Conservation (phyloP, 2,113 vertebrate species). For the Caranx ignobilis region DNA sequence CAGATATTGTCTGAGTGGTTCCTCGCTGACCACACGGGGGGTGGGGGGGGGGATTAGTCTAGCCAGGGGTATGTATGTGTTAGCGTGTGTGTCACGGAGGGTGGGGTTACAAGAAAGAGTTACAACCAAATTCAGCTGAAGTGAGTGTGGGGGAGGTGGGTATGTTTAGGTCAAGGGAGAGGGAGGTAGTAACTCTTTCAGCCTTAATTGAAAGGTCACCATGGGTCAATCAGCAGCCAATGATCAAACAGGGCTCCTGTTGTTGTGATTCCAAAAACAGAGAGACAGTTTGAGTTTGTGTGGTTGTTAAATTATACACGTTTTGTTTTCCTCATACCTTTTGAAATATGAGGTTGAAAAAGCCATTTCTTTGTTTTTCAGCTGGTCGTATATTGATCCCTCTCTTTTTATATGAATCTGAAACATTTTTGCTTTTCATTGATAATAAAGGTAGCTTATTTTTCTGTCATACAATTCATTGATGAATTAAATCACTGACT, state of each 20-base stretch:
- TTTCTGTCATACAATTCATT: too few species aligned
- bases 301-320: slow-evolving; percentile 39
- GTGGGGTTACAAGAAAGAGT: slow-evolving; percentile 63
- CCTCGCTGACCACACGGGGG: slow-evolving; percentile 50
- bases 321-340: slow-evolving; percentile 34
- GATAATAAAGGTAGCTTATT: too few species aligned
- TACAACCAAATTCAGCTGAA: slow-evolving; percentile 49
- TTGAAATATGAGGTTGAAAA: slow-evolving; percentile 27
- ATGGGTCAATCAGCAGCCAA: slow-evolving; percentile 50
- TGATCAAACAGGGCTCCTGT: slow-evolving; percentile 45
- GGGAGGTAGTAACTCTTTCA: slow-evolving; percentile 51
- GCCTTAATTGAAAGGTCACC: slow-evolving; percentile 67
- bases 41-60: slow-evolving; percentile 29
- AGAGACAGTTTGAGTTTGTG: slow-evolving; percentile 3
- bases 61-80: slow-evolving; percentile 57
- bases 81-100: slow-evolving; percentile 45
- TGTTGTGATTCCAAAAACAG: slow-evolving; percentile 32
- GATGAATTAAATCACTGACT: too few species aligned
- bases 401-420: neutral
- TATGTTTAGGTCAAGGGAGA: slow-evolving; percentile 41
- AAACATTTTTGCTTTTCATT: too few species aligned
- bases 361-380: slow-evolving; percentile 27
- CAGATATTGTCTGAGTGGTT: slow-evolving; percentile 56
- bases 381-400: neutral
- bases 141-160: slow-evolving; percentile 43